phyloP scores from a whole-genome alignment of 92 coral and sea anemone species.

The Paramuricea clavata region DNA sequence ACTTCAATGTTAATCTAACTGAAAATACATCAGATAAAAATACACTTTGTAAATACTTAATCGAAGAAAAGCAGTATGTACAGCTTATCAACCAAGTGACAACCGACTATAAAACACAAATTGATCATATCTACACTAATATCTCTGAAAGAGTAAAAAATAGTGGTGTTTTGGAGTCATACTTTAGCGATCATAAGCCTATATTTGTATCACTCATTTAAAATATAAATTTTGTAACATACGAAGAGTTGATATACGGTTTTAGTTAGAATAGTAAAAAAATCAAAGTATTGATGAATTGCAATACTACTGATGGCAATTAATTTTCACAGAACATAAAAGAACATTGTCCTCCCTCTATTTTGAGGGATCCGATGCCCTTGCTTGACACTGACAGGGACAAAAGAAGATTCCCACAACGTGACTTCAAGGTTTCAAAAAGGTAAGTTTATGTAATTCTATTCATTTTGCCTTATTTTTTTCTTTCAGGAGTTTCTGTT shows the following conservation, averaged over 20 bases:
- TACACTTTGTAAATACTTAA: conserved; percentile 53
- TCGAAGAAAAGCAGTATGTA: conserved; percentile 60
- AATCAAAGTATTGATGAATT: not conserved
- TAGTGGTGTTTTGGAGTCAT: conserved; percentile 74
- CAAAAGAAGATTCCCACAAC: no score
- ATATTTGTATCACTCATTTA: conserved; percentile 45
- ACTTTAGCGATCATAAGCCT: conserved; percentile 84
- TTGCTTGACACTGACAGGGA: no score
- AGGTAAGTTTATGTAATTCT: no score
- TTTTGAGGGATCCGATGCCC: no score
- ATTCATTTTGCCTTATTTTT: no score
- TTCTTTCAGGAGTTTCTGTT: no score
- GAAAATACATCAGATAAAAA: not conserved
- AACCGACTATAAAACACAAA: conserved; percentile 65
- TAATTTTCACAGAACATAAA: not conserved
- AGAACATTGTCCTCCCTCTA: no score
- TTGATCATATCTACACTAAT: conserved; percentile 69
- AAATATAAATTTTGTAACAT: not conserved
- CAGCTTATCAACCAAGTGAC: conserved; percentile 70
- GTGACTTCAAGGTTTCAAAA: no score
- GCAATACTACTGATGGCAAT: not conserved
- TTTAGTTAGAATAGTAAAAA: not conserved
- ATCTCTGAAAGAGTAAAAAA: conserved; percentile 59
- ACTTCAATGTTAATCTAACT: not conserved
- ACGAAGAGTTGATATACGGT: not conserved